A percentile compares a stretch with the other conserved stretches of the same genome.
phyloP scores from a whole-genome alignment of 2,797 vertebrate species.

The Lindbergichthys nudifrons region DNA sequence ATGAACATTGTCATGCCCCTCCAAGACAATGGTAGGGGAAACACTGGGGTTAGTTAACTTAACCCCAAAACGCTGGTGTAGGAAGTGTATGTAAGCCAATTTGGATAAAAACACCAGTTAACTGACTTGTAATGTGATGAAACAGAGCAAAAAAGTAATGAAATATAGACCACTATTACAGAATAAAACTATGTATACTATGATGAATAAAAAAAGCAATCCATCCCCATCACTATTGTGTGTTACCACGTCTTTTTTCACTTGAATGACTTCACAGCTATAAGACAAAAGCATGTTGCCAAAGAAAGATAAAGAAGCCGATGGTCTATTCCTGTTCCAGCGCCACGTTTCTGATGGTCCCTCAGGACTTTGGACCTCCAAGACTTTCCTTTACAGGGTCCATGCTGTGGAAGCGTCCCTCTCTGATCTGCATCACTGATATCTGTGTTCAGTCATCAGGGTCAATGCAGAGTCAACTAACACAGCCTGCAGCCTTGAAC shows the following conservation, averaged over 20 bases:
- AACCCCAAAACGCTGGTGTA: no score
- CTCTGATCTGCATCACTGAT: slow-evolving; percentile 25
- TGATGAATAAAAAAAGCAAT: background rate
- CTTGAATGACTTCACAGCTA: background rate
- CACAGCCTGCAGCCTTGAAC: slow-evolving; percentile 53
- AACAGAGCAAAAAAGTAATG: background rate
- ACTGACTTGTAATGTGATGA: no score
- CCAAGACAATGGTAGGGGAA: no score
- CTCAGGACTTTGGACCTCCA: slow-evolving; percentile 10
- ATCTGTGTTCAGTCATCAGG: slow-evolving; percentile 3
- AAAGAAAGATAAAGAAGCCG: background rate
- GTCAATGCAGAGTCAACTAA: slow-evolving; percentile 17
- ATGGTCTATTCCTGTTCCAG: background rate
- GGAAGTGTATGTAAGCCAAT: no score
- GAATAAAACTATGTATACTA: background rate
- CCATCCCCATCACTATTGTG: background rate
- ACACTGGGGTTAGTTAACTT: no score
- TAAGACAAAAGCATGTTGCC: background rate
- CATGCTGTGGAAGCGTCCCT: slow-evolving; percentile 4
- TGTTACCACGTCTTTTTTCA: background rate
- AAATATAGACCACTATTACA: background rate
- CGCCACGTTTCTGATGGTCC: background rate
- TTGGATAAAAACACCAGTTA: no score
- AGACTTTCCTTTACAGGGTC: slow-evolving; percentile 6
- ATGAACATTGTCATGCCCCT: no score